These are phyloP conservation scores for Sus scrofa DNA, from an alignment of 2,113 vertebrate species.

Conservation along the genomic window T2T-Sscrofa CM000817.6:17090501-17091000, in stretches of 20 bases:
- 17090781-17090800: not conserved
- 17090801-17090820: not conserved
- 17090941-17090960: not conserved
- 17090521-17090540: not conserved
- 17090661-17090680: not conserved
- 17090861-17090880: not conserved
- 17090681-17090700: constrained; percentile 67
- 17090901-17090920: not conserved
- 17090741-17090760: not conserved
- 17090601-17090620: not conserved
- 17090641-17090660: constrained; percentile 8
- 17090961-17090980: not conserved
- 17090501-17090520: constrained; percentile 19
- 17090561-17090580: not conserved
- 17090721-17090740: not conserved
- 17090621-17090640: not conserved
- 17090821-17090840: not conserved
- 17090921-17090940: not conserved
- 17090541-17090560: not conserved
- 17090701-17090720: not conserved
- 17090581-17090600: not conserved
- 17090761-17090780: not conserved
- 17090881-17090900: not conserved
- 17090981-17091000: not conserved
- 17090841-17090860: not conserved